A percentile compares a stretch with the other conserved stretches of the same genome.
phyloP scores from a whole-genome alignment of 2,113 vertebrate genomes.

The Paramormyrops kingsleyae region DNA sequence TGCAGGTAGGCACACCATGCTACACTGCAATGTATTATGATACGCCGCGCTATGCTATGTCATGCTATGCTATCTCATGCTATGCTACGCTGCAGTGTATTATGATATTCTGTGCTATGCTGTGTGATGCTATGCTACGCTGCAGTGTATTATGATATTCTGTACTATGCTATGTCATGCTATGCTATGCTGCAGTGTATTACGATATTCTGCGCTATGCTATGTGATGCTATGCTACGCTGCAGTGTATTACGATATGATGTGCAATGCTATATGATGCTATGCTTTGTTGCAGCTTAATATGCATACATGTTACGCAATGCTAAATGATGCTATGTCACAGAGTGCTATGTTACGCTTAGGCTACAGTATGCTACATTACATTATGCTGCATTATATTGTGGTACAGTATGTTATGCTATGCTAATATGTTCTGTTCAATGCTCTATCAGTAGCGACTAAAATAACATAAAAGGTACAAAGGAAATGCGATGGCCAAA shows the following conservation, averaged over 20 bases:
- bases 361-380: background rate
- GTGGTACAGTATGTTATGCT: background rate
- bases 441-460: conserved; percentile 72
- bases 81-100: background rate
- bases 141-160: background rate
- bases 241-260: background rate
- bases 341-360: background rate
- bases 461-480: conserved; percentile 72
- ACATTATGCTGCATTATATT: background rate
- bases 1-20: conserved; percentile 76
- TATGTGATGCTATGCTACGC: background rate
- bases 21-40: background rate
- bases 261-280: background rate
- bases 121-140: background rate
- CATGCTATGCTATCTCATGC: background rate
- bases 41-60: background rate
- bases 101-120: background rate
- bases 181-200: too few relatives aligned
- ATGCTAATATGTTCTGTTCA: background rate
- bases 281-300: background rate
- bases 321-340: background rate
- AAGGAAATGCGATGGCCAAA: conserved; percentile 91
- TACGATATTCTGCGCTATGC: background rate
- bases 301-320: background rate
- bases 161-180: background rate